phyloP scores from a whole-genome alignment of 2,797 vertebrate species.

The Aldrovandia affinis region DNA sequence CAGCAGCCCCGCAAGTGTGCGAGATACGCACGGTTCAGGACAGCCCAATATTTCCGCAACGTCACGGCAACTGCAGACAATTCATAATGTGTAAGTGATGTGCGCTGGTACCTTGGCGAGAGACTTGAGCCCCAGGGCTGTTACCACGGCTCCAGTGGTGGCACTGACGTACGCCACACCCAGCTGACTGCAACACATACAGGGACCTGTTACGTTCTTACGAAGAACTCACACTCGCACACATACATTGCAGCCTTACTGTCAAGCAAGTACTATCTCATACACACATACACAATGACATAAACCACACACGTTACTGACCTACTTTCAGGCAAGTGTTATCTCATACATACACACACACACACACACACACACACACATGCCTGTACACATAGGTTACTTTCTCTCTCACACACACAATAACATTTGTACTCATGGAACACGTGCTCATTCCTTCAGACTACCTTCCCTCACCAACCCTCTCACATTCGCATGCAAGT shows the following conservation, averaged over 20 bases:
- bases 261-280: background rate
- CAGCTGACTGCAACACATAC: constrained; percentile 80
- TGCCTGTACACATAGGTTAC: background rate
- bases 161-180: constrained; percentile 90
- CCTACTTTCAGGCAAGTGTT: background rate
- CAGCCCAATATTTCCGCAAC: background rate
- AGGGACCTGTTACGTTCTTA: background rate
- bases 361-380: background rate
- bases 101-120: constrained; percentile 82
- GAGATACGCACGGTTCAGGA: too few species aligned
- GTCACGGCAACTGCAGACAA: background rate
- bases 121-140: constrained; percentile 92
- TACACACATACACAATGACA: background rate
- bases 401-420: background rate
- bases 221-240: background rate
- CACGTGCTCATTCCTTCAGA: too few species aligned
- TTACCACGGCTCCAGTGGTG: constrained; percentile 92
- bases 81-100: background rate
- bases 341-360: too few species aligned
- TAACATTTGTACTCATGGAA: too few species aligned
- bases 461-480: too few species aligned
- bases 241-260: background rate
- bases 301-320: constrained; percentile 8
- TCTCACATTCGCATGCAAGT: too few species aligned
- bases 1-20: background rate